Evolutionary conservation across 2,888 invertebrate genomes (phyloP).

Genomic region (Himalopsyche japonica): DNA sequence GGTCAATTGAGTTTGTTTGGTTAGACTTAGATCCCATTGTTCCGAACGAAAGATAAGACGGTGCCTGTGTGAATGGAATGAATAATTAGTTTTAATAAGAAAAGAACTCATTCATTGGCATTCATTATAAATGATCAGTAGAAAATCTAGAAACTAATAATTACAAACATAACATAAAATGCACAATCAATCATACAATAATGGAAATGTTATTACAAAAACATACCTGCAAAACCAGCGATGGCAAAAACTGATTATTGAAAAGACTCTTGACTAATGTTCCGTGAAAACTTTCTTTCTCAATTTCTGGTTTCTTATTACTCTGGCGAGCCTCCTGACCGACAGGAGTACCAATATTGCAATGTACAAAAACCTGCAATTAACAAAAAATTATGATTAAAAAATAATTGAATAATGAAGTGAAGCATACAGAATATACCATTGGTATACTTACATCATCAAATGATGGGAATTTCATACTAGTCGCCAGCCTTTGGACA

Average conservation of each 20-base stretch:
- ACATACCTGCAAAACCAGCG: conserved; percentile 47
- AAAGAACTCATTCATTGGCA: too few relatives aligned
- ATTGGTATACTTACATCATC: conserved; percentile 52
- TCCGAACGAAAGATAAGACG: conserved; percentile 38
- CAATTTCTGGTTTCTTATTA: conserved; percentile 45
- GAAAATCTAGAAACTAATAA: too few relatives aligned
- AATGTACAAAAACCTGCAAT: conserved; percentile 50
- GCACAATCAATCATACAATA: neutral
- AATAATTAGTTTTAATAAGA: neutral
- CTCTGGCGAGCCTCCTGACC: conserved; percentile 29
- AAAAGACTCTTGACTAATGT: conserved; percentile 37
- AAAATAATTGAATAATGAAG: neutral
- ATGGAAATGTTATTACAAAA: neutral
- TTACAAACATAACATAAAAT: too few relatives aligned
- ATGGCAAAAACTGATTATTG: conserved; percentile 48
- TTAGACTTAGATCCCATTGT: conserved; percentile 30
- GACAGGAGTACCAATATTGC: conserved; percentile 49
- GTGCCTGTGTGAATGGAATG: conserved; percentile 23
- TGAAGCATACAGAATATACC: neutral
- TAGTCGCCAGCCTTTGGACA: conserved; percentile 55
- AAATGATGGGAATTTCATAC: conserved; percentile 61
- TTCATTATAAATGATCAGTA: neutral
- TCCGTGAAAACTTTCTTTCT: conserved; percentile 44
- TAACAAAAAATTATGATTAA: conserved; percentile 14
- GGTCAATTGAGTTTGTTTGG: conserved; percentile 25